Evolutionary conservation across 2,113 vertebrate species (phyloP).

Genomic region (Mirza zaza): DNA sequence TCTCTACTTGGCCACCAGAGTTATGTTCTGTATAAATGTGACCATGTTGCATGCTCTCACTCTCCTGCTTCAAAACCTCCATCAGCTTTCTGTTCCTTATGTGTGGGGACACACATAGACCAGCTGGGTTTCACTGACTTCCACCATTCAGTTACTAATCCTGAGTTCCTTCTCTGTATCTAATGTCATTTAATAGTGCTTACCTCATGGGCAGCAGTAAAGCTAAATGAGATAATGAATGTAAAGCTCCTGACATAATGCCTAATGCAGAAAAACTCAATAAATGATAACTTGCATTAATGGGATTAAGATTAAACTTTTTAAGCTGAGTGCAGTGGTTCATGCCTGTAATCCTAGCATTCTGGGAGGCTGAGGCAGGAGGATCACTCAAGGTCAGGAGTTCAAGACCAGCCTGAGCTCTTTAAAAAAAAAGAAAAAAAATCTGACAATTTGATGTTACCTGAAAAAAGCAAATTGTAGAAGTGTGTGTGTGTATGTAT

Average conservation of each 20-base stretch:
- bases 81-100: background rate
- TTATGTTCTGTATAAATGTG: background rate
- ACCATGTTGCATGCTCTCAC: background rate
- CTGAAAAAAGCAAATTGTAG: background rate
- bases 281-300: background rate
- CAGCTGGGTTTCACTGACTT: background rate
- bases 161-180: background rate
- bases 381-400: too few species aligned
- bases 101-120: background rate
- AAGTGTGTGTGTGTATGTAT: background rate
- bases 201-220: background rate
- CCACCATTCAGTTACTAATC: background rate
- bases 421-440: too few species aligned
- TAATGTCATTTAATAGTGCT: background rate
- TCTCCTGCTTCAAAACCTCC: background rate
- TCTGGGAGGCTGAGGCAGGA: too few species aligned
- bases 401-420: too few species aligned
- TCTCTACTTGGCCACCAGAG: background rate
- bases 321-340: background rate
- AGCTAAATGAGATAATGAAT: background rate
- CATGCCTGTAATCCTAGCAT: too few species aligned
- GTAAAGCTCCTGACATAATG: background rate
- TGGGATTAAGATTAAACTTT: background rate
- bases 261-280: background rate
- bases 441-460: background rate